Conservation (phyloP, 2,888 invertebrate species). For the Cataglyphis altisquamis region DNA sequence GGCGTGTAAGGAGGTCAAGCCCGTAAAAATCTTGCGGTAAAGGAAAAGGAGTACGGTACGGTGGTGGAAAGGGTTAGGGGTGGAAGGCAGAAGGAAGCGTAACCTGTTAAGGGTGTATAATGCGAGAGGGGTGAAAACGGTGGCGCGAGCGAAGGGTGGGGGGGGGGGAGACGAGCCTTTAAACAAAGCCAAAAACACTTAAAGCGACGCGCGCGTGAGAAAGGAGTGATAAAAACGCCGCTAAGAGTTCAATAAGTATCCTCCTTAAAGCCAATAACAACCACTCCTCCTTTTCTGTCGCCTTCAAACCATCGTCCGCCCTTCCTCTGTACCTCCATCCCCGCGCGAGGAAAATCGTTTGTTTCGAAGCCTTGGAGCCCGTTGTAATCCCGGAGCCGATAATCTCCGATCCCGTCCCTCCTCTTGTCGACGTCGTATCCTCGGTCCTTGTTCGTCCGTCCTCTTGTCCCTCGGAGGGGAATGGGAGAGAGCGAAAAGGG, state of each 20-base stretch:
- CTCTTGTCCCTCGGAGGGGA: slow-evolving; percentile 43
- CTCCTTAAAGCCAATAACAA: slow-evolving; percentile 84
- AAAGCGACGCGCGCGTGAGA: slow-evolving; percentile 71
- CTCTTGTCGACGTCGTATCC: slow-evolving; percentile 59
- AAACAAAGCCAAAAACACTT: slow-evolving; percentile 82
- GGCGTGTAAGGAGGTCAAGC: slow-evolving; percentile 58
- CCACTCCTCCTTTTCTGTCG: slow-evolving; percentile 67
- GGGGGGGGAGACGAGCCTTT: slow-evolving; percentile 63
- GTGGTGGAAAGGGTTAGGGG: slow-evolving; percentile 12
- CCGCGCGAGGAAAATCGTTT: slow-evolving; percentile 82
- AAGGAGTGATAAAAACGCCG: slow-evolving; percentile 82
- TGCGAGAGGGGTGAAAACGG: slow-evolving; percentile 52
- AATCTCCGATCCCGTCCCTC: slow-evolving; percentile 79
- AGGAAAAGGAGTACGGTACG: slow-evolving; percentile 28
- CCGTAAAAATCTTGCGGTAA: slow-evolving; percentile 72
- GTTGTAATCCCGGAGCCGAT: slow-evolving; percentile 84
- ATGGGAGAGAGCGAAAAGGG: slow-evolving; percentile 16
- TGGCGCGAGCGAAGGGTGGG: slow-evolving; percentile 42
- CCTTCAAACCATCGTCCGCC: slow-evolving; percentile 58
- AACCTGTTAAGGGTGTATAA: slow-evolving; percentile 57
- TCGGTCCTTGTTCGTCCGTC: slow-evolving; percentile 47
- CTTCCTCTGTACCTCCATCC: slow-evolving; percentile 53
- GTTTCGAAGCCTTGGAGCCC: slow-evolving; percentile 78
- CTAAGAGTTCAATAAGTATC: slow-evolving; percentile 85
- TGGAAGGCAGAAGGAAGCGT: slow-evolving; percentile 38